Base-by-base conservation (phyloP, 2,797 vertebrate species). In the Hypotaenidia philippensis region DNA sequence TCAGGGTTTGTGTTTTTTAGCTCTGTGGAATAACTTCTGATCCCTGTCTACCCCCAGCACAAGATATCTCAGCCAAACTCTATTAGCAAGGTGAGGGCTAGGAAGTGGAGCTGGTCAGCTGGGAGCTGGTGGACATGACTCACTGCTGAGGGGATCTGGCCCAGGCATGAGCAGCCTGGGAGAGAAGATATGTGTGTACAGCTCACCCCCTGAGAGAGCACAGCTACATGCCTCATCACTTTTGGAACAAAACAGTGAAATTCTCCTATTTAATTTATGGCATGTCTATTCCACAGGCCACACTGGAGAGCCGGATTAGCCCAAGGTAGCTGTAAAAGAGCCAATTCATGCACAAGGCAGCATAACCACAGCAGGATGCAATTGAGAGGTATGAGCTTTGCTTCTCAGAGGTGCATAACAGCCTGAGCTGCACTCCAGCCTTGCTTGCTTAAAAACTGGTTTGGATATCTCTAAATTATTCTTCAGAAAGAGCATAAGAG, bases 281-380 rank as follows among this genome's bases (percentile, higher is more conserved):
- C 52, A 72, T 70, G 44, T 84, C 89, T 96, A 15, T 63, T 72
- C 50, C 61, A n/a, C 57, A 81, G 88, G 66, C 65, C 77, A 81
- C 88, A 83, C 65, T 60, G 57, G 69, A 90, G 86, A 57, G 21
- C 14, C 81, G 66, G n/a, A 81, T 90, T 71, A 93, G 29, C 76
- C 45, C 83, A 78, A 93, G 66, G 83, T 95, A 71, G 77, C 65
- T 95, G 88, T 94, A 94, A 95, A 93, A 77, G 47, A 88, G 76
- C 45, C 41, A 75, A 38, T 78, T 71, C 86, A 61, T 7, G 26
- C 79, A 55, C 6, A 2, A 88, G 57, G 25, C 79, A 68, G 59
- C 53, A 20, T 41, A 53, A 63, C 36, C 83, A 83, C 85, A 93
- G 80, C 66, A 86, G 81, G 89, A 86, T 59, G 41, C 72, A 85